Conservation (phyloP, 1,140 invertebrate species). For the Solenopsis fugax region DNA sequence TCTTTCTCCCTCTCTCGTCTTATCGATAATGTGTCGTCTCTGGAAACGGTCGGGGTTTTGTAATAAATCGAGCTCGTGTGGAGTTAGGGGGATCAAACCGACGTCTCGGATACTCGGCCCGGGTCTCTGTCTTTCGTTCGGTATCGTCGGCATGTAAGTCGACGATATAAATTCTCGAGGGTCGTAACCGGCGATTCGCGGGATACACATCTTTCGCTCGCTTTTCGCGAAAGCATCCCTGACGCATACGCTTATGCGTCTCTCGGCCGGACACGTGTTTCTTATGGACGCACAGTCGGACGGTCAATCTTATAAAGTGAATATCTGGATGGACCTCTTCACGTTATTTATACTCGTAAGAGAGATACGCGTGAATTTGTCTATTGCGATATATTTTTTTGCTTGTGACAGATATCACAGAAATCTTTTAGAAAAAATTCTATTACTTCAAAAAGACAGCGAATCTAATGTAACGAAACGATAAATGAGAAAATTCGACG, state of each 20-base stretch:
- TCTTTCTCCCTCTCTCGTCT: constrained; percentile 45
- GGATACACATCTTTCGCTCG: constrained; percentile 63
- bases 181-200: constrained; percentile 55
- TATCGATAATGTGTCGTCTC: constrained; percentile 72
- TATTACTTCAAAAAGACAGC: not conserved
- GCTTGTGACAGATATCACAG: not conserved
- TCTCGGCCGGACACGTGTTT: constrained; percentile 45
- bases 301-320: constrained; percentile 69
- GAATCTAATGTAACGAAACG: not conserved
- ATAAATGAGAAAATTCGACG: not conserved
- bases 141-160: constrained; percentile 67
- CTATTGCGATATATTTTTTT: not conserved
- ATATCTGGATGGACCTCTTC: constrained; percentile 25
- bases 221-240: constrained; percentile 30
- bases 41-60: constrained; percentile 63
- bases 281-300: constrained; percentile 54
- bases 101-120: constrained; percentile 56
- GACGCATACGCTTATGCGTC: not conserved
- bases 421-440: constrained; percentile 3
- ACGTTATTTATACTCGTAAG: not conserved
- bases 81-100: constrained; percentile 74
- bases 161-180: constrained; percentile 74
- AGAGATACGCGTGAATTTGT: not conserved
- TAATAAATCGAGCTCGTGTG: constrained; percentile 74
- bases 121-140: constrained; percentile 12